phyloP scores from a whole-genome alignment of 2,113 vertebrate species.

The Nipponia nippon region DNA sequence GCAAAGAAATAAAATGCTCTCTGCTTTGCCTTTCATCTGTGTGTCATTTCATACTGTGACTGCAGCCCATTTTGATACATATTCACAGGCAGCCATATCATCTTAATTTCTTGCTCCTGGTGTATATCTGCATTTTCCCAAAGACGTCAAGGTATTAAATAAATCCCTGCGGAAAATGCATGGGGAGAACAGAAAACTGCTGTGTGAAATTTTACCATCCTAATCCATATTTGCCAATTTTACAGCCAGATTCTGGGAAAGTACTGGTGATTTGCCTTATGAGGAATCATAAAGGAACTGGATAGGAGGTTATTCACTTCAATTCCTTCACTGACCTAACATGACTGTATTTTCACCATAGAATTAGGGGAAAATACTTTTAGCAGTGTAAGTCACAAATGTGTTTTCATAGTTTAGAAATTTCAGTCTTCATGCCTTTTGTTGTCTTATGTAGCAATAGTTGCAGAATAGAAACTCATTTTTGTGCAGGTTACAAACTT shows the following conservation, averaged over 20 bases:
- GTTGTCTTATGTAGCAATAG: neutral
- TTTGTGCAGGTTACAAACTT: neutral
- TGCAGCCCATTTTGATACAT: constrained; percentile 26
- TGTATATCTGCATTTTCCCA: constrained; percentile 26
- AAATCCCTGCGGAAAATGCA: constrained; percentile 34
- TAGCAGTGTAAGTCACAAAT: neutral
- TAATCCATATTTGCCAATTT: constrained; percentile 39
- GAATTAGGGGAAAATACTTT: neutral
- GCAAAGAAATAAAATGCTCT: neutral
- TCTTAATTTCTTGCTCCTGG: constrained; percentile 37
- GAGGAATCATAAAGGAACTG: neutral
- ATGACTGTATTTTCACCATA: neutral
- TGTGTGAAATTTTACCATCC: constrained; percentile 22
- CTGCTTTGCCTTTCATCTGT: neutral
- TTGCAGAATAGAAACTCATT: neutral
- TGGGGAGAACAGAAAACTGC: neutral
- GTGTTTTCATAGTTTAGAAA: neutral
- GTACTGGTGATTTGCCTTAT: neutral
- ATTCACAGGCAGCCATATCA: neutral
- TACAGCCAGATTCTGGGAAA: neutral
- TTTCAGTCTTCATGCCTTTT: neutral
- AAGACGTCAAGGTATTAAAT: constrained; percentile 41
- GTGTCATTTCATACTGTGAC: neutral
- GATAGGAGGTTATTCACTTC: neutral
- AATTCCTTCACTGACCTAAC: neutral